Evolutionary conservation across 2,888 invertebrate genomes (phyloP), one percentile per base, ranked within the genome.

Genomic region (Xestia sexstrigata): DNA sequence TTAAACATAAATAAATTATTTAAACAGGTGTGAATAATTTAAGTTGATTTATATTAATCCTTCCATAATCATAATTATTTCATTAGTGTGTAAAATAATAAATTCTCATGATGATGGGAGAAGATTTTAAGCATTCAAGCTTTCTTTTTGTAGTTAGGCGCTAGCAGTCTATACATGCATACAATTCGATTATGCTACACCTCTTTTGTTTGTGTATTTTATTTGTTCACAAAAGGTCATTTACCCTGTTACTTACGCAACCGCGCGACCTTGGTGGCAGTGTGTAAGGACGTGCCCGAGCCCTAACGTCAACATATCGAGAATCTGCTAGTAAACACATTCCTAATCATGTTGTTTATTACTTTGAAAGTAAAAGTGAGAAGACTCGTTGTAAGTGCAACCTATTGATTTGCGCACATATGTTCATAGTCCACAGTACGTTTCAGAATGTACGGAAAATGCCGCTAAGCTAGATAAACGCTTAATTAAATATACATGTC

Each of bases 371-470:
- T 62, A 63, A 81, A 76, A 68, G 35, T 49, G 55, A 52, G 66
- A 20, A 66, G 13, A 47, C 35, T 66, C n/a, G 15, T 52, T 70
- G 7, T 11, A 42, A 63, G 15, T 35, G 67, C n/a, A 30, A 73
- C 55, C 20, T 55, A 75, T 26, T 60, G 42, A 26, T 39, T 66
- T 69, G 30, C n/a, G 35, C 7, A 70, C 15, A 69, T 39, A 47
- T 4, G 62, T 52, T 52, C 55, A 39, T 11, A 72, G 55, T 72
- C 35, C 67, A 72, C 39, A 58, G 30, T 39, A 35, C 2, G n/a
- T 68, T 76, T 55, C 15, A 60, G n/a, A 72, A 58, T 45, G 62
- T 13, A 47, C n/a, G 77, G 80, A 83, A 74, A 81, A 69, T 71
- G 67, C 74, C 81, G 23, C 55, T 42, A 55, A 47, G 47, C 39